Evolutionary conservation across 2,888 invertebrate genomes (phyloP), one percentile per base, ranked within the genome.

Genomic region (Calameuta idolon): DNA sequence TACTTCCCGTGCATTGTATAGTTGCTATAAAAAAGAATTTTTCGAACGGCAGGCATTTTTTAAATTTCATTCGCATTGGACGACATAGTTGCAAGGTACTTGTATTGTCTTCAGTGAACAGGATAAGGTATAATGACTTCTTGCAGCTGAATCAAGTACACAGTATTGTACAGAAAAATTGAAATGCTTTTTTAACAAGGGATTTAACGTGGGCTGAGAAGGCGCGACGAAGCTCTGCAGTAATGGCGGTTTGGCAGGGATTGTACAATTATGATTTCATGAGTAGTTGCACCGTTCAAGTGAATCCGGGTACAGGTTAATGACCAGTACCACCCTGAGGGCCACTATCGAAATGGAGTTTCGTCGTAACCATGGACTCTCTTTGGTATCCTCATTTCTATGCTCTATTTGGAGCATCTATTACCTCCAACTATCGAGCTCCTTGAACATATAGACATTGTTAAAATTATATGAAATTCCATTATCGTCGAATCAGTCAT

Each of bases 401-500:
- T 23, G 0, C 23, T 55, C 23, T 55, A 55, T 55, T 55, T 55
- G 9, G 55, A 55, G 23, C 55, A 23, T 23, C 55, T 55, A 55
- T 55, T 23, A 55, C 1, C 55, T 55, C 55, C 55, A 55, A 55
- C 55, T 9, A 55, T 55, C 23, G 23, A 55, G 23, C 23, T 55
- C 23, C 55, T 15, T 55, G 15, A 23, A 23, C 2, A 9, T 55
- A 55, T 23, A 71, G 35, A 35, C 71, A 33, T 71, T 34, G 71
- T 71, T 34, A 9, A 71, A 71, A 12, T 12, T 71, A 31, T n/a
- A 34, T 34, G 75, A 77, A 75, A 85, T 84, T 79, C 80, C 79
- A 84, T 84, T 79, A 79, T 82, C 75, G 77, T 30, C 73, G 81
- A 81, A 85, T 85, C 84, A 83, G 79, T 85, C 83, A 84, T 77